A percentile compares a stretch with the other conserved stretches of the same genome.
Conservation (phyloP, 2,797 vertebrate species). For the Myiotriccus ornatus region DNA sequence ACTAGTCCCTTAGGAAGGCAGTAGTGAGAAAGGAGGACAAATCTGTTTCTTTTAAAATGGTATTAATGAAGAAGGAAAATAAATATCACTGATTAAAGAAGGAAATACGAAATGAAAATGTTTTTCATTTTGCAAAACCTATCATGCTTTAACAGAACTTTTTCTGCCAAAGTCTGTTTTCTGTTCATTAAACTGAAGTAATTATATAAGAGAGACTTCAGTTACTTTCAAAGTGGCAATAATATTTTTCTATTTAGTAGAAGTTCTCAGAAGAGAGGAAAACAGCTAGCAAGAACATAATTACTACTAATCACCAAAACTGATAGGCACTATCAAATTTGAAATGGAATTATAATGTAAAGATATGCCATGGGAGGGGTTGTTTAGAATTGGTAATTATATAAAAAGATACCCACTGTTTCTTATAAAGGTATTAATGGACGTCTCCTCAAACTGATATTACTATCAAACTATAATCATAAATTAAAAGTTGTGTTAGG, state of each 20-base stretch:
- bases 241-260: neutral
- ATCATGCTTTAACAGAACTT: neutral
- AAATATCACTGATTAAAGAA: neutral
- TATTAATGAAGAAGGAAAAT: neutral
- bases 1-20: neutral
- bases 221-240: neutral
- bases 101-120: neutral
- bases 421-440: neutral
- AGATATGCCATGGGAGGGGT: rapidly evolving
- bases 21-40: neutral
- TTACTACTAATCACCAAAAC: neutral
- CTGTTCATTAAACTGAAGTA: neutral
- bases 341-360: neutral
- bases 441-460: neutral
- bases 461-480: neutral
- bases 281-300: neutral
- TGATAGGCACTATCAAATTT: neutral
- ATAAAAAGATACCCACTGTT: neutral
- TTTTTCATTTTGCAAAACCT: neutral
- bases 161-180: neutral
- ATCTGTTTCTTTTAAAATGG: neutral
- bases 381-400: neutral
- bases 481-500: neutral
- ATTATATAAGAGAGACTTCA: neutral
- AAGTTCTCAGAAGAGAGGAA: neutral